Conservation (phyloP, 2,797 vertebrate species). For the Anas bernieri region DNA sequence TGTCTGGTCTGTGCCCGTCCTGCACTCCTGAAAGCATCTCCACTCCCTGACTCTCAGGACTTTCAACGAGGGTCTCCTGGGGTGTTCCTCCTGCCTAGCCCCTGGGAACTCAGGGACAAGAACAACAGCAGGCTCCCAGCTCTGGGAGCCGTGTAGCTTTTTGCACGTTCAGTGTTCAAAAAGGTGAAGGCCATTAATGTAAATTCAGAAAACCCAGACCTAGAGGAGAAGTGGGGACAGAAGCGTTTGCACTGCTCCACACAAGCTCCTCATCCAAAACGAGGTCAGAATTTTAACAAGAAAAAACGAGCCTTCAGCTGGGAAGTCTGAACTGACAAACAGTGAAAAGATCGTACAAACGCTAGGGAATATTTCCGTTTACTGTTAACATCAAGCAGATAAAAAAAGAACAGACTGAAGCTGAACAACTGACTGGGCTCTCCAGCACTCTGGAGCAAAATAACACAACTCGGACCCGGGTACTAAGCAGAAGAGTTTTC, state of each 20-base stretch:
- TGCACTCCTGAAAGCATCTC: no score
- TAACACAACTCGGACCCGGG: no score
- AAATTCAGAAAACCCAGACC: neutral
- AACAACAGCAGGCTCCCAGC: neutral
- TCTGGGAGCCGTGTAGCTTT: neutral
- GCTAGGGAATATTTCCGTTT: neutral
- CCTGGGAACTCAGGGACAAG: neutral
- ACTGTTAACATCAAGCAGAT: neutral
- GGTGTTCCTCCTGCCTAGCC: no score
- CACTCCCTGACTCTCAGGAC: neutral
- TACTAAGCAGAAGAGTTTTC: neutral
- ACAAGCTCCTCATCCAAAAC: neutral
- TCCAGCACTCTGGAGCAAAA: neutral
- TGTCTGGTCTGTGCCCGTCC: neutral
- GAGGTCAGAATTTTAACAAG: neutral
- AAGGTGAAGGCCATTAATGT: fast-evolving
- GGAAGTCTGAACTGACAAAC: neutral
- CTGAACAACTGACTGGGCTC: neutral
- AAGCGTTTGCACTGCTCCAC: neutral
- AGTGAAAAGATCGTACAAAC: neutral
- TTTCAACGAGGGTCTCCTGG: neutral
- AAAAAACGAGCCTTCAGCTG: neutral
- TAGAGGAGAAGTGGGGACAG: neutral
- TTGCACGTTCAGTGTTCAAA: neutral
- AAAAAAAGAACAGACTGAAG: neutral